A percentile compares a stretch with the other conserved stretches of the same genome.
These are phyloP conservation scores for Drosophila kuntzei DNA, from an alignment of 2,888 invertebrate species.

Conservation along the genomic window DNA sequence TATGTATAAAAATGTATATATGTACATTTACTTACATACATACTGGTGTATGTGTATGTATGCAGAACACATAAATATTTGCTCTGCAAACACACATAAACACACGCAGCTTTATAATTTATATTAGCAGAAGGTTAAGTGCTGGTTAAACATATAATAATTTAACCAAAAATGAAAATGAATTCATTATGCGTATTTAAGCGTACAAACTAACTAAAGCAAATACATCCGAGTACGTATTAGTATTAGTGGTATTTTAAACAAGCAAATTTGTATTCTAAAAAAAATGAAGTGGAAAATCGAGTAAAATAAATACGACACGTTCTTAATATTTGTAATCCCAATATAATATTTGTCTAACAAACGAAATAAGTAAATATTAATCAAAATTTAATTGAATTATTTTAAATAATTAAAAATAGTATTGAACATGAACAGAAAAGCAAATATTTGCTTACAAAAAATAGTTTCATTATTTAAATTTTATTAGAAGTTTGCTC, in stretches of 20 bases:
- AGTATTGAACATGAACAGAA: too few relatives aligned
- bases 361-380: background rate
- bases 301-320: slow-evolving; percentile 10
- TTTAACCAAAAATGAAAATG: slow-evolving; percentile 51
- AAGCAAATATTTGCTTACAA: too few relatives aligned
- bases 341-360: slow-evolving; percentile 5
- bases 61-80: slow-evolving; percentile 50
- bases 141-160: slow-evolving; percentile 60
- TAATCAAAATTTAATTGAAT: background rate
- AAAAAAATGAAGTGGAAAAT: slow-evolving; percentile 21
- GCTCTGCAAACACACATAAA: slow-evolving; percentile 34
- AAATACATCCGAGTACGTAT: slow-evolving; percentile 22
- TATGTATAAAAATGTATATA: background rate
- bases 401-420: background rate
- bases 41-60: slow-evolving; percentile 1
- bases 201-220: slow-evolving; percentile 34
- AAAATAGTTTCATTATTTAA: too few relatives aligned
- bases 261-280: slow-evolving; percentile 17
- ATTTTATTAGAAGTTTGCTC: too few relatives aligned
- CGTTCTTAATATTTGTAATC: too few relatives aligned
- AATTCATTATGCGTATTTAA: slow-evolving; percentile 48
- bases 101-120: slow-evolving; percentile 38
- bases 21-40: slow-evolving; percentile 7
- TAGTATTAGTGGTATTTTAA: slow-evolving; percentile 7
- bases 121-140: slow-evolving; percentile 58